These are phyloP conservation scores for Strongylocentrotus purpuratus DNA, from an alignment of 35 echinoderm and acorn worm species.

Conservation along the genomic window DNA sequence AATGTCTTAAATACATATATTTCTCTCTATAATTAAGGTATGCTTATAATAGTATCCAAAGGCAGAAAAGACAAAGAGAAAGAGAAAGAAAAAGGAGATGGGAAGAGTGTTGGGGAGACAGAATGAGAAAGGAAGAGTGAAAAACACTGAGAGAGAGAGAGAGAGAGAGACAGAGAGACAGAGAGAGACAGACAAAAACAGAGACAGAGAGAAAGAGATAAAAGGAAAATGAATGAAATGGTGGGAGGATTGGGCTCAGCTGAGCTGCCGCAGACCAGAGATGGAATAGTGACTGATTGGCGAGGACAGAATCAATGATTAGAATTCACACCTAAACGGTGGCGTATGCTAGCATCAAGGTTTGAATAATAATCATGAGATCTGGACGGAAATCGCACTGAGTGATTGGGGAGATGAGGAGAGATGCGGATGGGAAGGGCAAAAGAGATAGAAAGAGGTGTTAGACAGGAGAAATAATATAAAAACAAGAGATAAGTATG, in stretches of 20 bases:
- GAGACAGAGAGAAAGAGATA: not conserved
- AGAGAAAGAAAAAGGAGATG: not conserved
- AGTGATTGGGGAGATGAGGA: not conserved
- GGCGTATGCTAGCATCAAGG: not conserved
- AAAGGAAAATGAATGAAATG: not conserved
- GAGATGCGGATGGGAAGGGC: not conserved
- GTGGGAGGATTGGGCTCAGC: not conserved
- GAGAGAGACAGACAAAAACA: not conserved
- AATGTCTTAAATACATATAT: too few relatives aligned
- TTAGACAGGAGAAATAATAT: not conserved
- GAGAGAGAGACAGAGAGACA: not conserved
- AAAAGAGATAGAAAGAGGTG: not conserved
- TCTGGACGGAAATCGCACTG: not conserved
- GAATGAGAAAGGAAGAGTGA: not conserved
- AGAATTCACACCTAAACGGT: not conserved
- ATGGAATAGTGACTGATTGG: slow-evolving; percentile 1
- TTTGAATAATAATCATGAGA: not conserved
- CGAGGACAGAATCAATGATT: slow-evolving; percentile 3
- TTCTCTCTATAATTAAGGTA: too few relatives aligned
- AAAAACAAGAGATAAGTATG: not conserved
- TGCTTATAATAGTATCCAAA: too few relatives aligned
- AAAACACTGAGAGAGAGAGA: not conserved
- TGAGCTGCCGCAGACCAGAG: not conserved
- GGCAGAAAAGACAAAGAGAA: not conserved
- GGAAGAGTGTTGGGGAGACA: not conserved